phyloP scores from a whole-genome alignment of 1,140 invertebrate genomes.

The Brachionus manjavacas region DNA sequence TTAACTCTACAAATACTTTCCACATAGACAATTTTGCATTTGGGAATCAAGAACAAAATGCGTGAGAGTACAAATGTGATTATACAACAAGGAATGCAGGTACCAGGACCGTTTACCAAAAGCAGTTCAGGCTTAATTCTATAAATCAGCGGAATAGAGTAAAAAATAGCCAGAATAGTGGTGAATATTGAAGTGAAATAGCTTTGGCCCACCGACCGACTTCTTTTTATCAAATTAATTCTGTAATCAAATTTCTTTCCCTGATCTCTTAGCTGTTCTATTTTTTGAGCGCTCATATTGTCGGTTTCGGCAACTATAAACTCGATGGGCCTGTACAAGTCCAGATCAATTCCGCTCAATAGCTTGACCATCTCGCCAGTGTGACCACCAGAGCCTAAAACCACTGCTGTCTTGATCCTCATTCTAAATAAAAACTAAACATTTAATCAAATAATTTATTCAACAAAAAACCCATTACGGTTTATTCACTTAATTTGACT shows the following conservation, averaged over 20 bases:
- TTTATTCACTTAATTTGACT: background rate
- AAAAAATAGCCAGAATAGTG: slow-evolving; percentile 68
- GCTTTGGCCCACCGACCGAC: slow-evolving; percentile 78
- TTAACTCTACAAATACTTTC: slow-evolving; percentile 89
- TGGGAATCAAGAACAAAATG: background rate
- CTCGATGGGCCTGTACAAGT: slow-evolving; percentile 65
- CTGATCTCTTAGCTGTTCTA: slow-evolving; percentile 56
- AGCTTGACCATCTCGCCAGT: slow-evolving; percentile 80
- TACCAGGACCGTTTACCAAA: slow-evolving; percentile 89
- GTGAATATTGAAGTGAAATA: slow-evolving; percentile 73
- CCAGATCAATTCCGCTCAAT: slow-evolving; percentile 62
- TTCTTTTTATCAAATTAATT: slow-evolving; percentile 69
- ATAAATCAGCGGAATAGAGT: slow-evolving; percentile 68
- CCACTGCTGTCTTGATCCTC: slow-evolving; percentile 11
- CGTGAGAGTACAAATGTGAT: slow-evolving; percentile 60
- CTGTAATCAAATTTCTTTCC: background rate
- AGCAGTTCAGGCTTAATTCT: slow-evolving; percentile 70
- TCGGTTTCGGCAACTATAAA: slow-evolving; percentile 78
- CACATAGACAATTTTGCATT: slow-evolving; percentile 74
- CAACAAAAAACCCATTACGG: background rate
- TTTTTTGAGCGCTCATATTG: slow-evolving; percentile 67
- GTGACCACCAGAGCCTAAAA: slow-evolving; percentile 63
- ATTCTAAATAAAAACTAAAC: background rate
- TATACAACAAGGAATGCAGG: slow-evolving; percentile 80
- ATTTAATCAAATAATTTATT: background rate